These are phyloP conservation scores for Tichodroma muraria DNA, from an alignment of 2,113 vertebrate species.

Conservation along the genomic window DNA sequence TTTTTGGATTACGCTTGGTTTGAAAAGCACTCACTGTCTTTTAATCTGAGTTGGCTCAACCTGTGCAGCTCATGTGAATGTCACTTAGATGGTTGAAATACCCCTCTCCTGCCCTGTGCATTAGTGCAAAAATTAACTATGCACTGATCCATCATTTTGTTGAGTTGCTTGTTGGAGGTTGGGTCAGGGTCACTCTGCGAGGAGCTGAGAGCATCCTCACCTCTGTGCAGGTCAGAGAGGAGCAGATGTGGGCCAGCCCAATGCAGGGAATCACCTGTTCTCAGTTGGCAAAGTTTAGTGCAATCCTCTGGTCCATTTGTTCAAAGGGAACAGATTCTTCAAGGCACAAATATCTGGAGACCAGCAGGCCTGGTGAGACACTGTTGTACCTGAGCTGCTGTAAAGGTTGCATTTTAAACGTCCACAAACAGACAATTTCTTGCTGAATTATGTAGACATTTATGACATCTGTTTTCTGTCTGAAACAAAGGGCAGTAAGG, in stretches of 20 bases:
- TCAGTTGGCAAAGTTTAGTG: background rate
- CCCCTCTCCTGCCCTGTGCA: background rate
- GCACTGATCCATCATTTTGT: background rate
- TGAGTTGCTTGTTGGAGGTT: fast-evolving
- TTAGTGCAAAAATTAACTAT: background rate
- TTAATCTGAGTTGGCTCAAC: background rate
- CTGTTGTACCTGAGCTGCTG: background rate
- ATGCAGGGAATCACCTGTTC: background rate
- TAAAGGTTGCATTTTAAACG: background rate
- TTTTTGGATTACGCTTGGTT: background rate
- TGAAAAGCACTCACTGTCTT: background rate
- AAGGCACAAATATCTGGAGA: background rate
- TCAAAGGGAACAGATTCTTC: background rate
- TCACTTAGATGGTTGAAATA: background rate
- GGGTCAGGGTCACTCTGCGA: background rate
- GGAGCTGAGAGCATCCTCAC: background rate
- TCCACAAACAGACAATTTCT: background rate
- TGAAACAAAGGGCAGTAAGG: background rate
- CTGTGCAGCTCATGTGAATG: background rate
- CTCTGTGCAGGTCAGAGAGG: background rate
- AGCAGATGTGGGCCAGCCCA: background rate
- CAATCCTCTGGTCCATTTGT: background rate
- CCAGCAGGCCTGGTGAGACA: background rate
- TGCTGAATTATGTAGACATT: background rate
- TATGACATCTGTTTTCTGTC: background rate